Evolutionary conservation across 2,888 invertebrate genomes (phyloP).

Genomic region (Lamellibrachia columna): DNA sequence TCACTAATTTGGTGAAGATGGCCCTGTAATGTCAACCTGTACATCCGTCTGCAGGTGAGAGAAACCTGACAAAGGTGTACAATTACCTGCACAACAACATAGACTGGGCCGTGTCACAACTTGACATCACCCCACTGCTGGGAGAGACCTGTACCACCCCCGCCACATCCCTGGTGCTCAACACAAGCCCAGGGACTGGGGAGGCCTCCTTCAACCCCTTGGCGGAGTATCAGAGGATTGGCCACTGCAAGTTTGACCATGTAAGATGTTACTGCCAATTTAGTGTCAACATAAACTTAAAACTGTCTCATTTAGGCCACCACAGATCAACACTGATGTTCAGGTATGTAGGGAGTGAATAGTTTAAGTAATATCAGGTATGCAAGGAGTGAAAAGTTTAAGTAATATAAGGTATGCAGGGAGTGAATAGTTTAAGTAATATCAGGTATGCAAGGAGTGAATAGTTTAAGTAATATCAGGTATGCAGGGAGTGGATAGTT

Average conservation of each 20-base stretch:
- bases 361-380: no score
- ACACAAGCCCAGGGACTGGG: not conserved
- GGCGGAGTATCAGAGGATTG: not conserved
- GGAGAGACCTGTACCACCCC: not conserved
- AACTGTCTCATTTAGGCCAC: no score
- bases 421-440: no score
- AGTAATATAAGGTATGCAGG: no score
- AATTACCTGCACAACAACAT: slow-evolving; percentile 3
- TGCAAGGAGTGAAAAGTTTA: no score
- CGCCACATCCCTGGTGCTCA: not conserved
- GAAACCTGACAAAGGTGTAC: not conserved
- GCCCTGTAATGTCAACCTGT: not conserved
- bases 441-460: no score
- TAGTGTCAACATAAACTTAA: no score
- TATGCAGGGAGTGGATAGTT: no score
- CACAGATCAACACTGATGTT: no score
- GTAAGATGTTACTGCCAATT: not conserved
- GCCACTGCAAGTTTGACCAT: not conserved
- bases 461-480: no score
- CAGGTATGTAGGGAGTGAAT: no score
- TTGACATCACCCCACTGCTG: not conserved
- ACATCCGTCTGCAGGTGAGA: not conserved
- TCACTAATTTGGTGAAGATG: not conserved
- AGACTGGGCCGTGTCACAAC: not conserved
- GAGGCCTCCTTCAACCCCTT: not conserved